phyloP scores from a whole-genome alignment of 1,140 invertebrate genomes.

The Coelopa frigida region DNA sequence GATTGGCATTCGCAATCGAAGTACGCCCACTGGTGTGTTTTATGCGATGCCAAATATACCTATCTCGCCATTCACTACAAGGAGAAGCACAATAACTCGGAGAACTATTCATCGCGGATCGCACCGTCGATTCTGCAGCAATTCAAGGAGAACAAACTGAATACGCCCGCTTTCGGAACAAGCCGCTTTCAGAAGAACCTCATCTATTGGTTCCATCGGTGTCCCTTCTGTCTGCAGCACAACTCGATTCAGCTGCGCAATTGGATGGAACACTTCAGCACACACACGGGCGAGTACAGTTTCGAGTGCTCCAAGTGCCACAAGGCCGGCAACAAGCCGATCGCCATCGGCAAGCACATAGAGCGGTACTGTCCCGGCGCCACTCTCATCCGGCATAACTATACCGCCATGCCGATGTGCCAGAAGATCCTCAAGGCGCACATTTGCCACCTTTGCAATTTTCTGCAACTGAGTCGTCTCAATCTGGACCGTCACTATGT shows the following conservation, averaged over 20 bases:
- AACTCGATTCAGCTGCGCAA: accelerated
- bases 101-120: conserved; percentile 52
- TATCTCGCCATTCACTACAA: conserved; percentile 51
- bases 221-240: conserved; percentile 25
- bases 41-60: conserved; percentile 48
- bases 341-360: conserved; percentile 3
- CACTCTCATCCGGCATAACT: too few species aligned
- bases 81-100: conserved; percentile 51
- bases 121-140: conserved; percentile 23
- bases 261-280: conserved; percentile 52
- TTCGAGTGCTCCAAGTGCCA: conserved; percentile 51
- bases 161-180: conserved; percentile 12
- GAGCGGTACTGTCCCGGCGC: too few species aligned
- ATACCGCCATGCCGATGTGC: too few species aligned
- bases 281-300: conserved; percentile 58
- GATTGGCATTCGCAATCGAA: conserved; percentile 15
- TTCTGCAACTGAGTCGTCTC: conserved; percentile 48
- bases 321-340: not conserved
- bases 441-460: conserved; percentile 56
- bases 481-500: conserved; percentile 50
- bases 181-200: not conserved
- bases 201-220: conserved; percentile 11
- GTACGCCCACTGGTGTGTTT: conserved; percentile 38
- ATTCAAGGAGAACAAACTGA: conserved; percentile 13
- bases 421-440: conserved; percentile 36